These are phyloP conservation scores for Drosophila orosa DNA, from an alignment of 1,140 invertebrate genomes.

Conservation along the genomic window DNA sequence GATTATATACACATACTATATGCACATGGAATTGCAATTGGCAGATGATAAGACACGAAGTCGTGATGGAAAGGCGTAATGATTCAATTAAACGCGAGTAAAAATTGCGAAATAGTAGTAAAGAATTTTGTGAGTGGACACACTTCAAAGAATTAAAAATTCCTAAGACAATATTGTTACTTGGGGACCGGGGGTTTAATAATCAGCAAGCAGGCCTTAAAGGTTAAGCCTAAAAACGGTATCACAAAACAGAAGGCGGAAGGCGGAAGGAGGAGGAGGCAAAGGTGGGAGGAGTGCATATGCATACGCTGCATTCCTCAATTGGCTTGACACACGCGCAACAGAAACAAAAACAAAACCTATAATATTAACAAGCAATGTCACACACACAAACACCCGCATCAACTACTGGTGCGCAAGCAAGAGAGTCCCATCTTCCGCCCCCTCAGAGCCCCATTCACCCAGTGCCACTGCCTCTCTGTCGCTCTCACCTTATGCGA, in stretches of 20 bases:
- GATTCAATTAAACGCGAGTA: slow-evolving; percentile 35
- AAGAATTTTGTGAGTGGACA: neutral
- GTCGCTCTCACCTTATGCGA: slow-evolving; percentile 7
- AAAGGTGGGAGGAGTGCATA: slow-evolving; percentile 7
- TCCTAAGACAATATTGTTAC: neutral
- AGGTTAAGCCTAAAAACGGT: slow-evolving; percentile 36
- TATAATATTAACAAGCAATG: slow-evolving; percentile 64
- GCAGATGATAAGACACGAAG: slow-evolving; percentile 40
- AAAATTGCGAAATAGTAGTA: slow-evolving; percentile 21
- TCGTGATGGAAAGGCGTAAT: slow-evolving; percentile 31
- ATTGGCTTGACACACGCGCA: slow-evolving; percentile 76
- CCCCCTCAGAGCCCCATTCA: slow-evolving; percentile 7
- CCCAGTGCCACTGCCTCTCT: neutral
- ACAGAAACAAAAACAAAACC: slow-evolving; percentile 41
- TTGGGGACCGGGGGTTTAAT: neutral
- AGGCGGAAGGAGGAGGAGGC: neutral
- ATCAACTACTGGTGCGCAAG: slow-evolving; percentile 4
- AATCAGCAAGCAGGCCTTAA: neutral
- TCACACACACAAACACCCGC: slow-evolving; percentile 48
- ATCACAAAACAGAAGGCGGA: slow-evolving; percentile 6
- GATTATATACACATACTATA: slow-evolving; percentile 13
- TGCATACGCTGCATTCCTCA: slow-evolving; percentile 65
- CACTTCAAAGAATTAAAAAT: neutral
- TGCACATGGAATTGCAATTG: slow-evolving; percentile 21
- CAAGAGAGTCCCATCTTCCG: slow-evolving; percentile 6